Evolutionary conservation across 2,888 invertebrate species (phyloP).

Genomic region (Actias luna): DNA sequence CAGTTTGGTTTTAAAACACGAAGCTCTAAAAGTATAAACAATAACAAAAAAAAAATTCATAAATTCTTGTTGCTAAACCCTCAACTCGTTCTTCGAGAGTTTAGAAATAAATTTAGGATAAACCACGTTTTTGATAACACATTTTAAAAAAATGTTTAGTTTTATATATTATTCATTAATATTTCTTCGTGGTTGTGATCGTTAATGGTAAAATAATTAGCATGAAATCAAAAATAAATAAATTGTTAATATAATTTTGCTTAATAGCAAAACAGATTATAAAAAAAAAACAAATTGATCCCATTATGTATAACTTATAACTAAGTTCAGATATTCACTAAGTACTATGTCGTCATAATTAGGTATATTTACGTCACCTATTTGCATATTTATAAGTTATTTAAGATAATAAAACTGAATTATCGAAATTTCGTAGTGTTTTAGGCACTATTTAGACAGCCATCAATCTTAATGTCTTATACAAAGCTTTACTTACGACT

Average conservation of each 20-base stretch:
- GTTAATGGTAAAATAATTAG: not conserved
- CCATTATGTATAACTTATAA: conserved; percentile 65
- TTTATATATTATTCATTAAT: too few relatives aligned
- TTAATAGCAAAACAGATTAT: not conserved
- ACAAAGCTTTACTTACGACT: conserved; percentile 73
- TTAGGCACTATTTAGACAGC: conserved; percentile 83
- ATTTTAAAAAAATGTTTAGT: too few relatives aligned
- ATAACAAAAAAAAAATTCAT: too few relatives aligned
- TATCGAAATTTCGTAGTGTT: conserved; percentile 81
- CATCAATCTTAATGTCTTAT: conserved; percentile 80
- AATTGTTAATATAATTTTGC: not conserved
- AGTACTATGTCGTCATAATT: conserved; percentile 62
- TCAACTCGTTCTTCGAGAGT: too few relatives aligned
- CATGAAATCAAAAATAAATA: not conserved
- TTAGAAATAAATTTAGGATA: too few relatives aligned
- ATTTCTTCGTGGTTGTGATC: not conserved
- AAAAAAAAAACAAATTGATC: conserved; percentile 68
- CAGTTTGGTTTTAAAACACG: too few relatives aligned
- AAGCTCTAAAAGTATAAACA: too few relatives aligned
- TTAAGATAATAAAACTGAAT: conserved; percentile 76
- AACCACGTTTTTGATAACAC: too few relatives aligned
- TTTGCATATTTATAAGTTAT: conserved; percentile 69
- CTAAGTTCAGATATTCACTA: conserved; percentile 58
- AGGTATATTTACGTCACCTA: conserved; percentile 39
- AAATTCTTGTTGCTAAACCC: too few relatives aligned